Conservation (phyloP, 2,888 invertebrate genomes). For the Clanis bilineata region DNA sequence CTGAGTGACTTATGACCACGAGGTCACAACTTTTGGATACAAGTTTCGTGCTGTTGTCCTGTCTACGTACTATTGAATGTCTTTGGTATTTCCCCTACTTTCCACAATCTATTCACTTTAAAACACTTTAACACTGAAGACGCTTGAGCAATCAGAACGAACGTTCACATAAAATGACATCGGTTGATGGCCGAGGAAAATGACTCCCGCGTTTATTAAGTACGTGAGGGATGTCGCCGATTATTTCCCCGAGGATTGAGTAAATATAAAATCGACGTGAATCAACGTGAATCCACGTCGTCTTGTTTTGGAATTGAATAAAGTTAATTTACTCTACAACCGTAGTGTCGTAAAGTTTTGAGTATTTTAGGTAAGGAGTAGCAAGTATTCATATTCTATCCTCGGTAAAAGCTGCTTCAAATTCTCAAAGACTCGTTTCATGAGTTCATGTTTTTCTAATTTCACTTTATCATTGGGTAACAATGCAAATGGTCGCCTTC, state of each 20-base stretch:
- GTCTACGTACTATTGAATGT: too few relatives aligned
- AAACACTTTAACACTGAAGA: not conserved
- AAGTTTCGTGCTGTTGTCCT: too few relatives aligned
- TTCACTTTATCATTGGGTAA: too few relatives aligned
- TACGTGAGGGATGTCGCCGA: not conserved
- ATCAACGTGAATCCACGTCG: not conserved
- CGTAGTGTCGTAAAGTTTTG: not conserved
- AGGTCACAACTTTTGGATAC: too few relatives aligned
- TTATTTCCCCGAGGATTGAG: not conserved
- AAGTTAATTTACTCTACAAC: not conserved
- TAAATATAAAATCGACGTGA: conserved; percentile 7
- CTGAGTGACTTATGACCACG: too few relatives aligned
- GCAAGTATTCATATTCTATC: too few relatives aligned
- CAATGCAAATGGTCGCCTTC: too few relatives aligned
- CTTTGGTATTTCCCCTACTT: too few relatives aligned
- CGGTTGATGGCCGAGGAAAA: not conserved
- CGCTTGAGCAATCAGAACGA: conserved; percentile 1
- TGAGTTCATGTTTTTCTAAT: too few relatives aligned
- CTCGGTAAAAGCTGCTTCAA: too few relatives aligned
- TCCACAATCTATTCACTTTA: not conserved
- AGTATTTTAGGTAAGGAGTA: too few relatives aligned
- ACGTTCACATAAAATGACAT: conserved; percentile 1
- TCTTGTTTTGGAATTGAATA: not conserved
- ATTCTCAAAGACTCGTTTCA: too few relatives aligned
- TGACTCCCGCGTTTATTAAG: conserved; percentile 8